Base-by-base conservation (phyloP, 2,888 invertebrate species). In the Drosophila mettleri region DNA sequence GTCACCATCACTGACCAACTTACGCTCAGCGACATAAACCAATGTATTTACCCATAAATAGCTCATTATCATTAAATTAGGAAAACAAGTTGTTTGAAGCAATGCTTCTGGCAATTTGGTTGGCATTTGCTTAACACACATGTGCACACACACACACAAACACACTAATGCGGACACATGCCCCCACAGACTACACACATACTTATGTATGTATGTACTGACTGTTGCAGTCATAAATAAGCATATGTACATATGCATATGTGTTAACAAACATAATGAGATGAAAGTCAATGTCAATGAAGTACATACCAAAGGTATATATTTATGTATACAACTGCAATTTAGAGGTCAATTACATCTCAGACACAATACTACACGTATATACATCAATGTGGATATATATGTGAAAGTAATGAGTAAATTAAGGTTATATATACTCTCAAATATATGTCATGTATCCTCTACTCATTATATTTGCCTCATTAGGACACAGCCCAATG, bases 231-330 rank as follows among this genome's bases (percentile, higher is more conserved):
- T 80, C 85, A 78, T 81, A 87, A 78, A 87, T 87, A 84, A 78
- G 71, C 74, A 70, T 85, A 76, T 78, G 78, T 84, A 76, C 71
- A 48, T 33, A 48, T 45, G 45, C 14, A 9, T 52, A 34, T 51
- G 51, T 51, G 34, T 22, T 36, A 51, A 34, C 51, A 52, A 52
- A 80, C 84, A 79, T 88, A 86, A 88, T 86, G 81, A 84, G 89
- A 79, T 88, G 81, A 88, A 86, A 86, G 88, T 88, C 86, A 86
- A 88, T 88, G 87, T 75, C 87, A 88, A 79, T 78, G 74, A 64
- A 78, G 54, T 49, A 65, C 69, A 77, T 57, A 64, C 16, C 24
- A 31, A 52, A 22, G 54, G 48, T 27, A 29, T 36, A 22, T 57
- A 39, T 3, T 10, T 33, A 41, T 14, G 8, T 8, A 14, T 36